Evolutionary conservation across 2,797 vertebrate species (phyloP).

Genomic region (Muscicapa striata): DNA sequence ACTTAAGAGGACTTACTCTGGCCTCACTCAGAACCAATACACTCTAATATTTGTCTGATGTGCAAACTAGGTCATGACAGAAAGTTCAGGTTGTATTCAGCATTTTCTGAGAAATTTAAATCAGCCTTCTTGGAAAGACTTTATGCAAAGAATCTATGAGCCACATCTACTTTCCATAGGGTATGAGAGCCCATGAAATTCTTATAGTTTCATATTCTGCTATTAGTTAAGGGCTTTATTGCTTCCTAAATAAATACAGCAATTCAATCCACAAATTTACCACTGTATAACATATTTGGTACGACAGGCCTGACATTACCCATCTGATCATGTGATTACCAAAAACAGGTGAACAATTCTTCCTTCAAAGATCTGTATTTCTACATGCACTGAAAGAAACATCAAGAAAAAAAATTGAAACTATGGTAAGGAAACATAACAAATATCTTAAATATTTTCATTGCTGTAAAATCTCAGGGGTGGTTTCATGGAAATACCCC

Average conservation of each 20-base stretch:
- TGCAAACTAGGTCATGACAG: background rate
- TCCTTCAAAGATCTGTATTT: background rate
- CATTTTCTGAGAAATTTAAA: background rate
- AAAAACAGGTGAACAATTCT: background rate
- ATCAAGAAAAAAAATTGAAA: background rate
- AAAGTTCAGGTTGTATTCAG: background rate
- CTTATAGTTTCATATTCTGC: background rate
- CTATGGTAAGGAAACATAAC: background rate
- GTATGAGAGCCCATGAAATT: background rate
- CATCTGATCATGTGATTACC: background rate
- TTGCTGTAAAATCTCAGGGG: conserved; percentile 13
- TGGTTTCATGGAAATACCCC: background rate
- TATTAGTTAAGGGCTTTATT: conserved; percentile 26
- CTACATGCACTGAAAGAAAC: background rate
- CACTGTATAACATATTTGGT: background rate
- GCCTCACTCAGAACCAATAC: background rate
- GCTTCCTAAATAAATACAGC: conserved; percentile 43
- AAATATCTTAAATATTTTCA: conserved; percentile 18
- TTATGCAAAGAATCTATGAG: background rate
- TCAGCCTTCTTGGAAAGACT: background rate
- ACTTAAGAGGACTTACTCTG: background rate
- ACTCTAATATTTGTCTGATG: background rate
- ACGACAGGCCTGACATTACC: background rate
- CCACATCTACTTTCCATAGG: background rate
- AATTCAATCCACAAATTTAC: conserved; percentile 18